phyloP scores from a whole-genome alignment of 2,113 vertebrate species.

The Glareola pratincola region DNA sequence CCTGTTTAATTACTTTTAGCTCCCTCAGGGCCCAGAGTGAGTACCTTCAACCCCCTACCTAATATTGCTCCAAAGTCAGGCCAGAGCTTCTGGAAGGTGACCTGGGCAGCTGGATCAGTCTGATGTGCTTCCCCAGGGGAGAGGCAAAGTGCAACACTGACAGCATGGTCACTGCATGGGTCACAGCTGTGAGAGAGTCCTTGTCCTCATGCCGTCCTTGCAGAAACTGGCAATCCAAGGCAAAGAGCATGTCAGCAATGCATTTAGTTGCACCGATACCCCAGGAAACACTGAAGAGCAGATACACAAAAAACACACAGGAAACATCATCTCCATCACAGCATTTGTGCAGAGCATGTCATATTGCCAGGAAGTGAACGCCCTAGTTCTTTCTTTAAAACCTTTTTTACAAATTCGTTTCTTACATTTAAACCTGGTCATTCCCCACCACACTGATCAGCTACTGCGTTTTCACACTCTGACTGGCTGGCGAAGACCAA shows the following conservation, averaged over 20 bases:
- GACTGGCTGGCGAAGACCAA: not conserved
- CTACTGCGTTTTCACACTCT: not conserved
- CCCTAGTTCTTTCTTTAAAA: not conserved
- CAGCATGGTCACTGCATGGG: not conserved
- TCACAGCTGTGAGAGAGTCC: accelerated
- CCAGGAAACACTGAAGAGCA: not conserved
- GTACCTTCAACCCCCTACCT: not conserved
- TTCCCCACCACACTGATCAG: not conserved
- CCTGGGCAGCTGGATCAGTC: not conserved
- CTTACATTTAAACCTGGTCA: not conserved
- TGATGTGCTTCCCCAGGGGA: not conserved
- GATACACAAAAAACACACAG: not conserved
- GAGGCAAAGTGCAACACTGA: not conserved
- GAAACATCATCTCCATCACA: not conserved
- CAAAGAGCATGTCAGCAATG: not conserved
- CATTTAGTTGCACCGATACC: not conserved
- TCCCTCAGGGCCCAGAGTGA: not conserved
- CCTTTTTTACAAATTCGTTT: not conserved
- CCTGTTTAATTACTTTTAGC: not conserved
- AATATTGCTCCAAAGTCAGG: not conserved
- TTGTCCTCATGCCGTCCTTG: not conserved
- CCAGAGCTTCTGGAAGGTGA: not conserved
- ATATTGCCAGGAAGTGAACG: accelerated
- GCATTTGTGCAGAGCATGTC: not conserved
- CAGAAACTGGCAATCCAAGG: not conserved